phyloP scores from a whole-genome alignment of 2,113 vertebrate genomes.

The Gavialis gangeticus region DNA sequence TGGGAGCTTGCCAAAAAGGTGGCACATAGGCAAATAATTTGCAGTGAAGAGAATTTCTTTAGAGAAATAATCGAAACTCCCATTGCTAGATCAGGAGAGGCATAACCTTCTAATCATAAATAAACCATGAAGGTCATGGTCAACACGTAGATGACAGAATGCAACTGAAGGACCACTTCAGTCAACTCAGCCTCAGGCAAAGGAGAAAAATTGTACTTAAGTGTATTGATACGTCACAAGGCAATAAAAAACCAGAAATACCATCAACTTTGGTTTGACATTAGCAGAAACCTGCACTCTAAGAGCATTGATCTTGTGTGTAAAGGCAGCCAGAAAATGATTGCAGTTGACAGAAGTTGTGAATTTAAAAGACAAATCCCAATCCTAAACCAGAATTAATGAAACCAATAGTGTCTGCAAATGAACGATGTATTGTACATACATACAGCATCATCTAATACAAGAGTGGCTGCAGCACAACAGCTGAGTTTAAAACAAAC shows the following conservation, averaged over 20 bases:
- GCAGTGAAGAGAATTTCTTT: constrained; percentile 3
- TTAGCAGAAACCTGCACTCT: constrained; percentile 39
- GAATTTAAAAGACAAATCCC: constrained; percentile 58
- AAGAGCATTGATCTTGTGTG: constrained; percentile 51
- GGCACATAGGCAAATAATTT: not conserved
- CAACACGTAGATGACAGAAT: constrained; percentile 67
- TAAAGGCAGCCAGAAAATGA: constrained; percentile 35
- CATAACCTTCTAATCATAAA: constrained; percentile 58
- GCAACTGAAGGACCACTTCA: constrained; percentile 55
- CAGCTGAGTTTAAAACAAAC: constrained; percentile 27
- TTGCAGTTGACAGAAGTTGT: constrained; percentile 43
- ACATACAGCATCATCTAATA: not conserved
- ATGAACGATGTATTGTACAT: constrained; percentile 34
- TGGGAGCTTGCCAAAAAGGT: not conserved
- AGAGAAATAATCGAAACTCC: not conserved
- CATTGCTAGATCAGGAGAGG: constrained; percentile 7
- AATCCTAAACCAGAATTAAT: constrained; percentile 57
- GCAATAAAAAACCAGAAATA: constrained; percentile 65
- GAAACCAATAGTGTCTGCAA: constrained; percentile 1
- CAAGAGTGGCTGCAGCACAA: not conserved
- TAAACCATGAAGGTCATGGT: constrained; percentile 70
- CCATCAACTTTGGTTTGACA: constrained; percentile 58
- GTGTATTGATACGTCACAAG: constrained; percentile 58
- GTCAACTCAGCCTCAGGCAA: constrained; percentile 60
- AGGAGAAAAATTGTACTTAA: constrained; percentile 67